Evolutionary conservation across 2,113 vertebrate species (phyloP).

Genomic region (Corythornis madagascariensis): DNA sequence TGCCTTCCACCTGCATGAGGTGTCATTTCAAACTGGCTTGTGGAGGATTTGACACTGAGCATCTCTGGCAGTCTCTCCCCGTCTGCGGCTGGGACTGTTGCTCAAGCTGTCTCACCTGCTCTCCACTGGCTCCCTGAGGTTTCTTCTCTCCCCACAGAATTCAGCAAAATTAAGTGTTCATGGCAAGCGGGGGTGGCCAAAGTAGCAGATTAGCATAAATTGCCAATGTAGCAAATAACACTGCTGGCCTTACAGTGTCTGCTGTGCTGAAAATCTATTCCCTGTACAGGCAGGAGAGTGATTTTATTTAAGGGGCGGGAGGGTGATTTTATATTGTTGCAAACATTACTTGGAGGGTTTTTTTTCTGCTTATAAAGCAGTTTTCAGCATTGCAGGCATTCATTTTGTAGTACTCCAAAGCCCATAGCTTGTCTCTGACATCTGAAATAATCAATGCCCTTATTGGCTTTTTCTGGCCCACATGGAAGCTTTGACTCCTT

Average conservation of each 20-base stretch:
- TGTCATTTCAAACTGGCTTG: background rate
- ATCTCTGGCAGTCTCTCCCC: background rate
- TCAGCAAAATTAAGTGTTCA: background rate
- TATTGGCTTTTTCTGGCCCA: background rate
- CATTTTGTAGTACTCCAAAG: background rate
- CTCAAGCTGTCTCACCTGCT: background rate
- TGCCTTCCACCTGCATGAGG: background rate
- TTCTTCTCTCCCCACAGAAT: background rate
- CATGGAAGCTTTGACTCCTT: background rate
- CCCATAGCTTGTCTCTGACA: background rate
- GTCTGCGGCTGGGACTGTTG: background rate
- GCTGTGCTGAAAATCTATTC: background rate
- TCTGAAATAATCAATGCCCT: background rate
- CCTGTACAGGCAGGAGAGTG: background rate
- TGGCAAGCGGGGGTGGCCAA: background rate
- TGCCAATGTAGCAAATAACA: background rate
- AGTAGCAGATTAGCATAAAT: background rate
- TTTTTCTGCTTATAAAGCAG: background rate
- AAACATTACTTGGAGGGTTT: background rate
- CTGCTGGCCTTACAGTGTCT: background rate
- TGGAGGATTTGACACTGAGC: background rate
- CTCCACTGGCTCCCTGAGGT: background rate
- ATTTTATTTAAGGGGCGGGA: background rate
- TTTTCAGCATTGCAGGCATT: background rate
- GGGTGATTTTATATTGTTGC: background rate